These are phyloP conservation scores for Botia almorhae DNA, from an alignment of 2,797 vertebrate species.

Conservation along the genomic window DNA sequence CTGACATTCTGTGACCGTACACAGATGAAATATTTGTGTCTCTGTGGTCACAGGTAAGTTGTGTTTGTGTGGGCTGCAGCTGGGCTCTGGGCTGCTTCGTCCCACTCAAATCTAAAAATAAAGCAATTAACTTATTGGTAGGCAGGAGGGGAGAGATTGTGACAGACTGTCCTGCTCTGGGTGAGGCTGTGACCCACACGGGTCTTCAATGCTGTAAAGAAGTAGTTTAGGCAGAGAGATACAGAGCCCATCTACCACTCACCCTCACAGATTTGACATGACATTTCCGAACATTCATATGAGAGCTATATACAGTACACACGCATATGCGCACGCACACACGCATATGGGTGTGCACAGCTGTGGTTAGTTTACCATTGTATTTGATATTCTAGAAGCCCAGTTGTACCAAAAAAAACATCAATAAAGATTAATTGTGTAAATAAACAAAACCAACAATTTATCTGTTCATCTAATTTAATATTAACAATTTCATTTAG, in stretches of 20 bases:
- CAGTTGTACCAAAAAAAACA: conserved; percentile 36
- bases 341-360: background rate
- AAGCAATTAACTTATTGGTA: conserved; percentile 83
- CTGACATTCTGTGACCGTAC: background rate
- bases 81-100: conserved; percentile 39
- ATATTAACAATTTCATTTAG: background rate
- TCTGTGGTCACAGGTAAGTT: conserved; percentile 35
- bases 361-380: background rate
- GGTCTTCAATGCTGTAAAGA: conserved; percentile 53
- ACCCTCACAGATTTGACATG: background rate
- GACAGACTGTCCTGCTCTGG: conserved; percentile 76
- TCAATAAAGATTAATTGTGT: conserved; percentile 13
- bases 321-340: background rate
- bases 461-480: conserved; percentile 11
- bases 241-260: conserved; percentile 11
- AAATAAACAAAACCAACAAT: conserved; percentile 15
- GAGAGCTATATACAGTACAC: conserved; percentile 21
- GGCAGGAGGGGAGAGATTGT: conserved; percentile 70
- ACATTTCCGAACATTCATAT: no score
- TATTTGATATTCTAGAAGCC: background rate
- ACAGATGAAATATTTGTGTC: conserved; percentile 24
- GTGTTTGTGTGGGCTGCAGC: conserved; percentile 47
- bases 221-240: conserved; percentile 2
- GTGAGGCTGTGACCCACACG: conserved; percentile 73
- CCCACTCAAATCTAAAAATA: conserved; percentile 70